Base-by-base conservation (phyloP, 2,113 vertebrate species). In the Eulacestoma nigropectus region DNA sequence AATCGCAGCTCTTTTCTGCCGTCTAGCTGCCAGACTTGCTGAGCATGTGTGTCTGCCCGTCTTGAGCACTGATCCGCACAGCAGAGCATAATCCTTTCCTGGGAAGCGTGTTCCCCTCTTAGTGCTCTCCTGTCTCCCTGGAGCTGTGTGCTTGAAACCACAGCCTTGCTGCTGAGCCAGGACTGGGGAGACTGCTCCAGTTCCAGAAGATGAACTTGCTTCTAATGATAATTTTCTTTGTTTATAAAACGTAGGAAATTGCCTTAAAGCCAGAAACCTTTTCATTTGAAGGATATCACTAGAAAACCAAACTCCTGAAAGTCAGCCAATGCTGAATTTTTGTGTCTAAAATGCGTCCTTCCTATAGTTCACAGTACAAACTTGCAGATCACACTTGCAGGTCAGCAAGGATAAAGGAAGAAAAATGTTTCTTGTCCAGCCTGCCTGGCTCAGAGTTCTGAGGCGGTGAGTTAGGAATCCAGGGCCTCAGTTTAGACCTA, bases 1-100 rank as follows among this genome's bases (percentile, higher is more conserved):
- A 63, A 93, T 93, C 72, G 93, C 80, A 33, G 90, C 92, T 95
- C 88, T 77, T 95, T 92, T 77, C 95, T 97, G 92, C 92, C 79
- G 86, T 95, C 95, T 96, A 92, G 94, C 88, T 97, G 94, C 55
- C 83, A 92, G 9, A 86, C 64, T 65, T 57, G 85, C 19, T 73
- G 88, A 94, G 67, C 32, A 3, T 37, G 42, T 33, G 60, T 64
- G 46, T 22, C n/a, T 9, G n/a, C n/a, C n/a, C n/a, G 33, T 53
- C 55, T 0, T 37, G 13, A 11, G 50, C 25, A 1, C 47, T 56
- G 70, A 23, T 41, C 29, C 30, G 13, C 23, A 9, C 13, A n/a
- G 76, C 17, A 19, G 47, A 47, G 29, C 33, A 3, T 0, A 25
- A 18, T 69, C 39, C 59, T 67, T 22, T 49, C 29, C 32, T 30